Conservation (phyloP, 2,888 invertebrate species). For the Phyllotreta striolata region DNA sequence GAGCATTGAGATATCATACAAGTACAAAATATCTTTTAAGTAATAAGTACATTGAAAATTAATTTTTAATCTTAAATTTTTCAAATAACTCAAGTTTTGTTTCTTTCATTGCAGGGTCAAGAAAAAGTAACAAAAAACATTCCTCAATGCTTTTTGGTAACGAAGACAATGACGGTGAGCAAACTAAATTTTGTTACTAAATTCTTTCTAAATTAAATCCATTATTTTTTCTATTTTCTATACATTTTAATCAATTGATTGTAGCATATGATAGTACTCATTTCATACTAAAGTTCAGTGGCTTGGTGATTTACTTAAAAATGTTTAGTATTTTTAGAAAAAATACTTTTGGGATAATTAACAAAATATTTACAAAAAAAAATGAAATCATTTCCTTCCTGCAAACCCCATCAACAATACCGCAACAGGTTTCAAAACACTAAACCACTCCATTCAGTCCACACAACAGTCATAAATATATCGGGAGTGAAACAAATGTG, state of each 20-base stretch:
- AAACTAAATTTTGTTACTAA: constrained; percentile 5
- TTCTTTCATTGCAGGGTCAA: constrained; percentile 43
- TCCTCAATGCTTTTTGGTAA: constrained; percentile 43
- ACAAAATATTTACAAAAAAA: too few relatives aligned
- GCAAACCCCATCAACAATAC: neutral
- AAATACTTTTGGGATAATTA: too few relatives aligned
- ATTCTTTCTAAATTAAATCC: neutral
- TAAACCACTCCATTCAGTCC: constrained; percentile 20
- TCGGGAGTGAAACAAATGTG: constrained; percentile 52
- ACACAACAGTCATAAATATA: constrained; percentile 48
- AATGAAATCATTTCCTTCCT: too few relatives aligned
- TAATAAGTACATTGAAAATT: too few relatives aligned
- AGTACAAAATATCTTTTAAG: too few relatives aligned
- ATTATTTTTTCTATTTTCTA: neutral
- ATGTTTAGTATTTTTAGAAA: too few relatives aligned
- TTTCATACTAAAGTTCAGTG: too few relatives aligned
- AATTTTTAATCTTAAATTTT: neutral
- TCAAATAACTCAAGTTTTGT: constrained; percentile 24
- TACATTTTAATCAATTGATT: neutral
- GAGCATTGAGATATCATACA: constrained; percentile 17
- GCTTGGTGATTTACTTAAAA: too few relatives aligned
- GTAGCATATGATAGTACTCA: neutral
- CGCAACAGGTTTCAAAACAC: constrained; percentile 10
- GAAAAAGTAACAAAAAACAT: constrained; percentile 44
- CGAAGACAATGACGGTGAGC: constrained; percentile 45